Conservation (phyloP, 2,797 vertebrate species). For the Neosilurus mollespiculum region DNA sequence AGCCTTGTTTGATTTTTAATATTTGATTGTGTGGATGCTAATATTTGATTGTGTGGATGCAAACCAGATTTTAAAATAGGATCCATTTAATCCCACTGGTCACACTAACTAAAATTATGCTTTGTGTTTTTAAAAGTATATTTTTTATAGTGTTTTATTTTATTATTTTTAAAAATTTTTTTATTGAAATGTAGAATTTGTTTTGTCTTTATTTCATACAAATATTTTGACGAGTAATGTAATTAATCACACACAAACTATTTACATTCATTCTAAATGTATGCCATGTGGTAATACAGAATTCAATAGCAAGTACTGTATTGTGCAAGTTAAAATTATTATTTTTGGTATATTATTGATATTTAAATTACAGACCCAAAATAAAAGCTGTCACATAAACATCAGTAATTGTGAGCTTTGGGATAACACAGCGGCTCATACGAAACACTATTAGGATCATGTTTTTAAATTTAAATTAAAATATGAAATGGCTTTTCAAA, state of each 20-base stretch:
- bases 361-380: not conserved
- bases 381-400: not conserved
- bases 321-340: not conserved
- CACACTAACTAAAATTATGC: not conserved
- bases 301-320: not conserved
- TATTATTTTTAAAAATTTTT: not conserved
- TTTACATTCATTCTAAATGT: not conserved
- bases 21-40: not conserved
- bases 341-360: not conserved
- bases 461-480: not conserved
- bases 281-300: not conserved
- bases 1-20: conserved; percentile 25
- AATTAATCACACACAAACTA: not conserved
- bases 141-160: too few relatives aligned
- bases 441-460: not conserved
- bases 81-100: conserved; percentile 1
- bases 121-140: not conserved
- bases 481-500: not conserved
- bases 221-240: not conserved
- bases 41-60: conserved; percentile 7
- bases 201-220: not conserved
- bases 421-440: not conserved
- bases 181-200: not conserved
- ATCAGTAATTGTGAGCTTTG: not conserved
- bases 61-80: not conserved